Evolutionary conservation across 2,113 vertebrate genomes (phyloP).

Genomic region (Sisor rabdophorus): DNA sequence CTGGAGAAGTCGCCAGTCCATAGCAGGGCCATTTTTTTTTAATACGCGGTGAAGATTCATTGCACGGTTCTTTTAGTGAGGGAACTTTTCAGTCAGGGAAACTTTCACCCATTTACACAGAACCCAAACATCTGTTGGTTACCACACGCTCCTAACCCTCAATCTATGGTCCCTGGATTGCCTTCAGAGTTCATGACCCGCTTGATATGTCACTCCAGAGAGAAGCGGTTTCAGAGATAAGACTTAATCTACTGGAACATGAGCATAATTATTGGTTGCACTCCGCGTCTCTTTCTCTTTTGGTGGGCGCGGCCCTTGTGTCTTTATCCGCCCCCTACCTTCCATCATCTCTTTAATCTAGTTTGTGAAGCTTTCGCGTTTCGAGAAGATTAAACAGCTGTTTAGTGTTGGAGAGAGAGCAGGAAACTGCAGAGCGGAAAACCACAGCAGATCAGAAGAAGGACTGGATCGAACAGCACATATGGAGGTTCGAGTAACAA

Average conservation of each 20-base stretch:
- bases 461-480: neutral
- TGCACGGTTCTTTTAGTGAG: neutral
- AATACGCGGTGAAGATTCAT: too few relatives aligned
- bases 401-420: slow-evolving; percentile 42
- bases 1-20: too few relatives aligned
- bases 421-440: slow-evolving; percentile 23
- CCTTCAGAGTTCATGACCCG: slow-evolving; percentile 9
- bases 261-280: slow-evolving; percentile 58
- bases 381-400: slow-evolving; percentile 41
- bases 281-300: slow-evolving; percentile 40
- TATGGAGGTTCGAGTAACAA: too few relatives aligned
- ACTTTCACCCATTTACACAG: neutral
- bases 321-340: slow-evolving; percentile 36
- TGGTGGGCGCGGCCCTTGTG: slow-evolving; percentile 35
- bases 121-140: neutral
- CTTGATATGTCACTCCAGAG: slow-evolving; percentile 39
- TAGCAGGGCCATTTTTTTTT: too few relatives aligned
- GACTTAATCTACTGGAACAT: slow-evolving; percentile 45
- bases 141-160: neutral
- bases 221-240: slow-evolving; percentile 21
- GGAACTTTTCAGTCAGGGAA: too few relatives aligned
- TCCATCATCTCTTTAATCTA: slow-evolving; percentile 53
- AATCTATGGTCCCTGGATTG: neutral
- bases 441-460: neutral
- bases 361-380: slow-evolving; percentile 53